Conservation (phyloP, 1,140 invertebrate genomes). For the Diachasma alloeum region DNA sequence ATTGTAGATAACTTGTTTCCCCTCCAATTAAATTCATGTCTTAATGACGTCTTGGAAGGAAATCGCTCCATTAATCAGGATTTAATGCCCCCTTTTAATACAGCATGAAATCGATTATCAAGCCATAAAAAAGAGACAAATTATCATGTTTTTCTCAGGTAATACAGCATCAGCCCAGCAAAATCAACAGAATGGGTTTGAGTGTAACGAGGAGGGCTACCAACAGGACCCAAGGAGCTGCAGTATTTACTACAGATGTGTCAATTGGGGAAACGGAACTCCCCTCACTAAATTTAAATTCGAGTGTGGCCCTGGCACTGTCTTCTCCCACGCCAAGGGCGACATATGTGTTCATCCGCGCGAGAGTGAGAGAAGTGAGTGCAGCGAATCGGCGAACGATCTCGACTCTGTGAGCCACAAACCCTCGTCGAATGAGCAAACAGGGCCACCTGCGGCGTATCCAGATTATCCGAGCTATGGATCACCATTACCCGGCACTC, state of each 20-base stretch:
- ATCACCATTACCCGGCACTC: constrained; percentile 8
- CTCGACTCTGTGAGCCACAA: constrained; percentile 35
- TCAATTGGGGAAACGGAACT: constrained; percentile 58
- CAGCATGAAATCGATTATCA: neutral
- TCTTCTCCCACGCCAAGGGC: constrained; percentile 72
- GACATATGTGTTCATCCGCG: constrained; percentile 74
- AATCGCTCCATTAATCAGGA: neutral
- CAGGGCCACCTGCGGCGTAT: neutral
- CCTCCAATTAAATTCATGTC: neutral
- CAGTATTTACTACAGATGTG: constrained; percentile 69
- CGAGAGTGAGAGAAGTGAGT: constrained; percentile 69
- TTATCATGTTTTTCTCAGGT: constrained; percentile 36
- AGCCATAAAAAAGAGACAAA: neutral
- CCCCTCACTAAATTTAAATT: constrained; percentile 67
- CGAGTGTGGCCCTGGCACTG: constrained; percentile 75
- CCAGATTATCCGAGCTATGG: neutral
- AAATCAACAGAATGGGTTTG: constrained; percentile 39
- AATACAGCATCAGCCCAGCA: constrained; percentile 32
- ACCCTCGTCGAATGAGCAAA: constrained; percentile 10
- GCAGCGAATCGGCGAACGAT: constrained; percentile 49
- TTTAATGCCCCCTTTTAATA: neutral
- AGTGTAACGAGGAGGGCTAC: constrained; percentile 69
- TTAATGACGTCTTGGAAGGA: neutral
- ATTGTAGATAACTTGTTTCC: neutral
- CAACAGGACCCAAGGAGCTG: constrained; percentile 68